Base-by-base conservation (phyloP, 2,797 vertebrate species). In the Mastacembelus armatus region DNA sequence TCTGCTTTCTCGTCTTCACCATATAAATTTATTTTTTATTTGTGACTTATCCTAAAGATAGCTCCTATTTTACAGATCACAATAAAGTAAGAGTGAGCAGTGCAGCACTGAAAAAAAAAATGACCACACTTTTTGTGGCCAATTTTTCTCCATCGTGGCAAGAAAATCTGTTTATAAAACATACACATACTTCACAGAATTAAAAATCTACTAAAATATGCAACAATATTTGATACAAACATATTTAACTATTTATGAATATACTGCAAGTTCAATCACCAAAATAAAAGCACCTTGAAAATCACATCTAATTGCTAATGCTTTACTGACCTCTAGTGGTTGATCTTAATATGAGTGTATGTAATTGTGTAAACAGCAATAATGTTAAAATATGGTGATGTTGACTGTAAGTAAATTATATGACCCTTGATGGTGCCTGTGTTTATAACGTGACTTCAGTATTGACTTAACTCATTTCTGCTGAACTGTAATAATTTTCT, bases 261-360 rank as follows among this genome's bases (percentile, higher is more conserved):
- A 61, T 47, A 48, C 67, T 62, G n/a, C 45, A 71, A 60, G 58
- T 70, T 70, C 35, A 73, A 7, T 7, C 48, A 52, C 33, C 43
- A 1, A 57, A 45, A 40, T 2, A 9, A 32, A 7, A 30, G 22
- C 30, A 8, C 24, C 45, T 36, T 44, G 7, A 38, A 24, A 33
- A 15, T 1, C 3, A 35, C 5, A 7, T 29, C 12, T 27, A 54
- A 73, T 74, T 62, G 50, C 58, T 88, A 75, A 59, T 85, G 65
- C 69, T 77, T 89, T 69, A 91, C 86, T 91, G 91, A 84, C 90
- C 90, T 90, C 91, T 92, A 85, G 88, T 83, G 91, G 88, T 36
- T 7, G 30, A 12, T 0, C 0, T 12, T 14, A 12, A 38, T 45
- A 66, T 10, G 30, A 52, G 56, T 14, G 36, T 59, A 52, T 65